Evolutionary conservation across 2,113 vertebrate genomes (phyloP), one percentile per base, ranked within the genome.

Genomic region (Pelusios castaneus): DNA sequence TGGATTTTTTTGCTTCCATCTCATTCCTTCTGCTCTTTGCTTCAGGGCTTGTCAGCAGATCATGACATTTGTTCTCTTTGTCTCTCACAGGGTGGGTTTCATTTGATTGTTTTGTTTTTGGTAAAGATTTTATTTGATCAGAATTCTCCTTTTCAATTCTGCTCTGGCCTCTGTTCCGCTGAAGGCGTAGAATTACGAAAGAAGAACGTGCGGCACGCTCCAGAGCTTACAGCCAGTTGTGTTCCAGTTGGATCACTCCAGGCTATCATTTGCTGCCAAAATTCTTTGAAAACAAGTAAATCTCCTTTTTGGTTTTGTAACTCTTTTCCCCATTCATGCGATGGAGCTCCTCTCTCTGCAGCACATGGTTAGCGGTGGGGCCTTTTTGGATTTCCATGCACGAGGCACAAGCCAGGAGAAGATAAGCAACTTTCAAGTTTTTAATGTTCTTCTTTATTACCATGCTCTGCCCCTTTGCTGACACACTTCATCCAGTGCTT

Each of bases 141-240:
- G 31, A 85, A 24, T 4, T 22, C 41, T 41, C 56, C 67, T 29
- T 34, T 1, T 76, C 43, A 0, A 0, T 82, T 75, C 84, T 79
- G 0, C 0, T 3, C 27, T 93, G 84, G 55, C 14, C 8, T 45
- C 27, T 4, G 13, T 16, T 77, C 80, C 0, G 49, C 78, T n/a
- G 76, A 73, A 79, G 22, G 27, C 27, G 17, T 41, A 11, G 25
- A 45, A 47, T 70, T 41, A 22, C 5, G 63, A 43, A 34, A 29
- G 41, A 56, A 79, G 80, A 56, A 0, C 7, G 84, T 52, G 41
- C 0, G 0, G 55, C 10, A 54, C 0, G 11, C 55, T 52, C 47
- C 0, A 0, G 17, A 78, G 80, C 29, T n/a, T 34, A 8, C 43
- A 8, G 8, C 14, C n/a, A 14, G 34, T 17, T 13, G 21, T 34